A percentile compares a stretch with the other conserved stretches of the same genome.
Evolutionary conservation across 2,888 invertebrate species (phyloP).

Genomic region (Ceriagrion tenellum): DNA sequence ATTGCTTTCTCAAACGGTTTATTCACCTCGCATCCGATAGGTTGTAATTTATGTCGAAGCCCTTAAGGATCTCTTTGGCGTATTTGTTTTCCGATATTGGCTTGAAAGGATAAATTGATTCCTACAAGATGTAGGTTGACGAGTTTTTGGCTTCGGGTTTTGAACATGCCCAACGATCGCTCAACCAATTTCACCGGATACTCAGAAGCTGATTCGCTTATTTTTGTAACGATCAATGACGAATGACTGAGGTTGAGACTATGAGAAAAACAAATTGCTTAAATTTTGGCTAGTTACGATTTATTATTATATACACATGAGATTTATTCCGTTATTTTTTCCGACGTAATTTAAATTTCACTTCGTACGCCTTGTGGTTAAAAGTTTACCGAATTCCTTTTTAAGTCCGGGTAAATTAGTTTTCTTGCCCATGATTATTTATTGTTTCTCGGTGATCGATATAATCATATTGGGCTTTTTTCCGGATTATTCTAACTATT

Average conservation of each 20-base stretch:
- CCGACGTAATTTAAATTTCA: too few relatives aligned
- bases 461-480: too few relatives aligned
- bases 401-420: too few relatives aligned
- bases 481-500: too few relatives aligned
- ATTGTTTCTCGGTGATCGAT: too few relatives aligned
- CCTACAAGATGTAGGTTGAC: neutral
- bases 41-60: neutral
- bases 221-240: neutral
- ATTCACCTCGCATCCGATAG: constrained; percentile 10
- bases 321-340: too few relatives aligned
- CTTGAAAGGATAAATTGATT: constrained; percentile 45
- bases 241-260: neutral
- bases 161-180: neutral
- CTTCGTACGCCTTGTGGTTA: too few relatives aligned
- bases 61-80: constrained; percentile 15
- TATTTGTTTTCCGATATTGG: constrained; percentile 51
- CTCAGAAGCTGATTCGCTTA: neutral
- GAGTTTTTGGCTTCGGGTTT: neutral
- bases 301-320: neutral
- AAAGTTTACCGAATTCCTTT: too few relatives aligned
- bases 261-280: neutral
- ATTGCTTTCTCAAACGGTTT: constrained; percentile 52
- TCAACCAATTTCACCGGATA: neutral
- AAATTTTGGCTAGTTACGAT: neutral
- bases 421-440: too few relatives aligned